These are phyloP conservation scores for Lophochroa leadbeateri DNA, from an alignment of 2,113 vertebrate genomes.

Conservation along the genomic window DNA sequence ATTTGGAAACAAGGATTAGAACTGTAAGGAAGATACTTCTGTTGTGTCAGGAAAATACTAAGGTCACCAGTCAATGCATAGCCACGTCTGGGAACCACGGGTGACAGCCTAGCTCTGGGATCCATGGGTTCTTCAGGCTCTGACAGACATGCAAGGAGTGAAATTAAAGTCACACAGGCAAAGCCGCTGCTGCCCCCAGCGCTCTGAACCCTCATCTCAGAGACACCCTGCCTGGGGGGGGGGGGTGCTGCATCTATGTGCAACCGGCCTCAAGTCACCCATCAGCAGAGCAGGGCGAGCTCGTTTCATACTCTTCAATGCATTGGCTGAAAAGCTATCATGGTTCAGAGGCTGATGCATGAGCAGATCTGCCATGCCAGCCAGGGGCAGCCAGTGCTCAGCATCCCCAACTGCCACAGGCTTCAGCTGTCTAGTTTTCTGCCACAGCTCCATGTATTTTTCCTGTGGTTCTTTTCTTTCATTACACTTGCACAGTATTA, in stretches of 20 bases:
- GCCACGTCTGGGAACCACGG: background rate
- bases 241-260: background rate
- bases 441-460: background rate
- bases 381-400: background rate
- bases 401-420: background rate
- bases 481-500: background rate
- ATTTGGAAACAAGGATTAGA: background rate
- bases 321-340: background rate
- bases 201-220: background rate
- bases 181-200: background rate
- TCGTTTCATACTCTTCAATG: fast-evolving
- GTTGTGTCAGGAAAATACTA: background rate
- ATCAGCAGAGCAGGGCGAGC: background rate
- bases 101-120: background rate
- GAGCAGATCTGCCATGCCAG: background rate
- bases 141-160: background rate
- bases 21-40: background rate
- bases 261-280: fast-evolving
- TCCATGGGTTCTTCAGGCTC: background rate
- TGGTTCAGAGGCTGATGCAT: background rate
- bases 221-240: background rate
- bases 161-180: background rate
- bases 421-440: background rate
- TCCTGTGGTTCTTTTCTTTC: background rate
- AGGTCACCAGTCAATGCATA: background rate